Evolutionary conservation across 1,140 invertebrate species (phyloP).

Genomic region (Orchestia grillus): DNA sequence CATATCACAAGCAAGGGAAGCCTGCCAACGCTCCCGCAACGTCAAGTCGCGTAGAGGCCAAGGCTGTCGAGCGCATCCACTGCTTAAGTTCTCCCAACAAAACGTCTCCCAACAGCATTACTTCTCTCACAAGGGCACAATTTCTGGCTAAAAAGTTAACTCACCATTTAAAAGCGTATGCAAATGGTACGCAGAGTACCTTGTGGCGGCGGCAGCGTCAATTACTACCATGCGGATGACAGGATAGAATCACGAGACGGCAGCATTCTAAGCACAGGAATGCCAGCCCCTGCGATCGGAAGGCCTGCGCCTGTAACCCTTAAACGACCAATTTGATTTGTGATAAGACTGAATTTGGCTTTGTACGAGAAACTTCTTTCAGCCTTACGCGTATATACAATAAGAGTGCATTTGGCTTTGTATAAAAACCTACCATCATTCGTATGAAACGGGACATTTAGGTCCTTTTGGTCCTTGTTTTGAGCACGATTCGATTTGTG

Average conservation of each 20-base stretch:
- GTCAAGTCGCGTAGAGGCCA: not conserved
- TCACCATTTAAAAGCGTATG: not conserved
- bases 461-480: no score
- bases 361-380: no score
- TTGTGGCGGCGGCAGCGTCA: not conserved
- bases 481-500: no score
- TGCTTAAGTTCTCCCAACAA: constrained; percentile 7
- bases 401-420: no score
- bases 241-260: not conserved
- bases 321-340: no score
- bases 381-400: no score
- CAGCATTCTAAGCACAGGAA: not conserved
- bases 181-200: not conserved
- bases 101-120: not conserved
- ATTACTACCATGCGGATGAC: not conserved
- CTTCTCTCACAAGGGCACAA: not conserved
- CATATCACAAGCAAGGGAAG: not conserved
- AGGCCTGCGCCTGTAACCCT: not conserved
- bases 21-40: not conserved
- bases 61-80: constrained; percentile 17
- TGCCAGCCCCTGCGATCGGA: not conserved
- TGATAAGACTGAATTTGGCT: no score
- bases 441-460: no score
- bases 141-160: not conserved
- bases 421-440: no score